Base-by-base conservation (phyloP, 2,888 invertebrate species). In the Tetranychus truncatus region DNA sequence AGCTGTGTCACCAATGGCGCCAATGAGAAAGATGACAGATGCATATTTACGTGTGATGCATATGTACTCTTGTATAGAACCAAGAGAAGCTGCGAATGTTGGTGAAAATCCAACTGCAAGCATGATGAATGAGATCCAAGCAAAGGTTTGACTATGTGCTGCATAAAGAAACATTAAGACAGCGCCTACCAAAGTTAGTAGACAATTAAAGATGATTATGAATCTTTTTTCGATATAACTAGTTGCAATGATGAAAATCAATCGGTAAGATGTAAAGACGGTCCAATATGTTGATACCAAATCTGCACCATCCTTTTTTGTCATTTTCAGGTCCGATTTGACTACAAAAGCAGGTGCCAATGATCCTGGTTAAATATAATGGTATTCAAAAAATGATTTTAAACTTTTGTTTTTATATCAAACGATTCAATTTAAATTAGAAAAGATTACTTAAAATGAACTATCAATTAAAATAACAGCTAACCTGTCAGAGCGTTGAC, bases 341-440 rank as follows among this genome's bases (percentile, higher is more conserved):
- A 69, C 69, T 24, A 11, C 69, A 24, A 69, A 69, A 20, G 69
- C 69, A 20, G 20, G 69, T 20, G 24, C 69, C 69, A 69, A n/a
- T 20, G 20, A 24, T 20, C 69, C 69, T 11, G 11, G n/a, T 5
- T 21, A 67, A 21, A 24, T 24, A 24, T 24, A 24, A 24, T 24
- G 1, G 1, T 24, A 1, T 24, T 1, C 24, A 21, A 9, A 69
- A 69, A 34, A 24, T 24, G 34, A 34, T 34, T 34, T 34, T 34
- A 34, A 5, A 34, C 34, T 34, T 34, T 34, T 15, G 34, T 46
- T 15, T 11, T 46, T 46, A 11, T 8, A 46, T 46, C 8, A 46
- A 11, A 11, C 3, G 24, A 1, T 1, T 24, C 24, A 24, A 24
- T 24, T 24, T 24, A 24, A 24, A 24, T 24, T 24, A 24, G 24